These are phyloP conservation scores for Globodera rostochiensis DNA, from an alignment of 1,140 invertebrate genomes.

Conservation along the genomic window DNA sequence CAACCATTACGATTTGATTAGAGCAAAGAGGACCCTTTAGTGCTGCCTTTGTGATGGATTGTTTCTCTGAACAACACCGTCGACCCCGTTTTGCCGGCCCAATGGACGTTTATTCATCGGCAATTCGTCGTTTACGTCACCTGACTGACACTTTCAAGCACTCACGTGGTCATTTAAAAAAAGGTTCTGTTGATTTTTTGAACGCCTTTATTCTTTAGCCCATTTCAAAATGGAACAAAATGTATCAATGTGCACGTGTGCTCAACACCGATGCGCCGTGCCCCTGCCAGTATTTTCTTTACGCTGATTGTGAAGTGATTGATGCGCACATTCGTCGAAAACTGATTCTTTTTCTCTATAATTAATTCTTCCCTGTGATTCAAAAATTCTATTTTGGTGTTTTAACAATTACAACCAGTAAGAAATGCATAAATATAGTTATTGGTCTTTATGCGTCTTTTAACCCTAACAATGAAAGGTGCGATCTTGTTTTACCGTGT, in stretches of 20 bases:
- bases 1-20: neutral
- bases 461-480: too few species aligned
- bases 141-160: constrained; percentile 47
- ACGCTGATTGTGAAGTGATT: neutral
- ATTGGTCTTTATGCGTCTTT: too few species aligned
- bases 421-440: too few species aligned
- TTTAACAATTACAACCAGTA: too few species aligned
- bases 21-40: constrained; percentile 37
- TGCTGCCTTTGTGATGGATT: constrained; percentile 49
- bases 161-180: constrained; percentile 13
- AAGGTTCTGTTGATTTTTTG: neutral
- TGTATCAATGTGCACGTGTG: constrained; percentile 59
- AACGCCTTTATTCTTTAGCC: neutral
- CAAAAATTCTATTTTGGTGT: too few species aligned
- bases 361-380: too few species aligned
- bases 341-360: too few species aligned
- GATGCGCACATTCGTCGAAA: too few species aligned
- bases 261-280: constrained; percentile 53
- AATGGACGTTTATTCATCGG: constrained; percentile 39
- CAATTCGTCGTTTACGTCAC: constrained; percentile 34
- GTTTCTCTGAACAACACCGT: constrained; percentile 56
- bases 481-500: too few species aligned
- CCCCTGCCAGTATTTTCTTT: constrained; percentile 51
- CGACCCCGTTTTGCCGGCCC: constrained; percentile 55
- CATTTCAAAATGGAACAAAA: constrained; percentile 52